Evolutionary conservation across 2,888 invertebrate genomes (phyloP).

Genomic region (Melangyna quadrimaculata): DNA sequence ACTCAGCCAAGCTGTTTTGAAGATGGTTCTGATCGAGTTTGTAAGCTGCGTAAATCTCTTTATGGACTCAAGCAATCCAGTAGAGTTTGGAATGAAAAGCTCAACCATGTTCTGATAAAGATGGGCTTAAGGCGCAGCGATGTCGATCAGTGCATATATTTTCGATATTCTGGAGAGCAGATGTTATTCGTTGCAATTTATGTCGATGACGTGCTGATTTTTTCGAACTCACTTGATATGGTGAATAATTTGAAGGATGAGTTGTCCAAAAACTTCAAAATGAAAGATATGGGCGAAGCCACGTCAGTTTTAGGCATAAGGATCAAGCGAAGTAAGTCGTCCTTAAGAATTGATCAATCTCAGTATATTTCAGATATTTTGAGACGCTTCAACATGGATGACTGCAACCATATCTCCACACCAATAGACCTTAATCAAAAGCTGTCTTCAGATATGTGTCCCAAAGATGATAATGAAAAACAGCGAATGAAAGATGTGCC

Average conservation of each 20-base stretch:
- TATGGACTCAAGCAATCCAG: constrained; percentile 59
- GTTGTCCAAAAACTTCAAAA: constrained; percentile 37
- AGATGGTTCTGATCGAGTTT: constrained; percentile 51
- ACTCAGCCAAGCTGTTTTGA: constrained; percentile 59
- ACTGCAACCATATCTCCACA: constrained; percentile 14
- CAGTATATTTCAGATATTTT: too few species aligned
- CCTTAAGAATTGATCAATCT: too few species aligned
- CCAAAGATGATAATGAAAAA: constrained; percentile 52
- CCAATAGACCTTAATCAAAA: constrained; percentile 26
- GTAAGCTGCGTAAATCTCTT: constrained; percentile 61
- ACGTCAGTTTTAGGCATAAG: too few species aligned
- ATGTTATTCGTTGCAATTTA: constrained; percentile 46
- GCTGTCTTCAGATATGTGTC: constrained; percentile 53
- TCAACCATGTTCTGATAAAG: constrained; percentile 30
- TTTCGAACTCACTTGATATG: constrained; percentile 23
- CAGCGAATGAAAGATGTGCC: constrained; percentile 60
- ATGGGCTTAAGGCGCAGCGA: constrained; percentile 40
- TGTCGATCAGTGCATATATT: constrained; percentile 53
- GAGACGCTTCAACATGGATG: constrained; percentile 32
- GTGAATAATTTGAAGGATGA: constrained; percentile 18
- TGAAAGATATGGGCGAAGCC: constrained; percentile 60
- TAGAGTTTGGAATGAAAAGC: constrained; percentile 41
- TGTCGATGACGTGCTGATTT: constrained; percentile 56
- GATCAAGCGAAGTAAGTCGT: too few species aligned
- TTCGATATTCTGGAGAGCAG: constrained; percentile 14